Percentiles rank a stretch among this genome's conserved stretches.
phyloP scores from a whole-genome alignment of 2,888 invertebrate genomes.

The Flexamia atlantica region DNA sequence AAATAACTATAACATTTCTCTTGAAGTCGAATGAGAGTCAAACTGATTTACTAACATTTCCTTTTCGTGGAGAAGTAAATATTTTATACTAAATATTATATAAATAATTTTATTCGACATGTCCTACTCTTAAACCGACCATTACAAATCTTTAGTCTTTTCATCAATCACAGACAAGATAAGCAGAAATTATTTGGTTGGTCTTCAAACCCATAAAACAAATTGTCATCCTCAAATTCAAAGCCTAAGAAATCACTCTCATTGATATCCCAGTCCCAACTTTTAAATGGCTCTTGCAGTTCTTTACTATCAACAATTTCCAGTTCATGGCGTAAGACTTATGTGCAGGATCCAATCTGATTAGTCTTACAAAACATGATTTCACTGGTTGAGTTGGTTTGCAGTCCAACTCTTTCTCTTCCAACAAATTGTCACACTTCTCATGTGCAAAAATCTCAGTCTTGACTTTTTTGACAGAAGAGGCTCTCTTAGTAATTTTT shows the following conservation, averaged over 20 bases:
- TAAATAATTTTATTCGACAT: too few relatives aligned
- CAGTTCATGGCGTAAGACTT: neutral
- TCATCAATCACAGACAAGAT: too few relatives aligned
- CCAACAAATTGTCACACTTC: too few relatives aligned
- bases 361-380: constrained; percentile 1
- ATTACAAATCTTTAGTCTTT: too few relatives aligned
- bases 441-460: neutral
- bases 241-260: neutral
- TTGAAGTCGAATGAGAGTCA: too few relatives aligned
- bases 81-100: too few relatives aligned
- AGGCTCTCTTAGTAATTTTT: neutral
- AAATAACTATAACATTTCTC: too few relatives aligned
- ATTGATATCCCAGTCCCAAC: constrained; percentile 1
- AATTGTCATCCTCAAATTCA: neutral
- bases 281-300: neutral
- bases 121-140: too few relatives aligned
- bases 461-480: neutral
- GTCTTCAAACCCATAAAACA: constrained; percentile 17
- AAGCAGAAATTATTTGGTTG: neutral
- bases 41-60: too few relatives aligned
- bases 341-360: neutral
- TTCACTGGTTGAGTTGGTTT: neutral
- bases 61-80: too few relatives aligned
- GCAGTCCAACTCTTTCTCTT: neutral
- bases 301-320: neutral